Percentiles rank a stretch among this genome's conserved stretches.
Evolutionary conservation across 2,797 vertebrate species (phyloP).

Genomic region (Lacerta bilineata): DNA sequence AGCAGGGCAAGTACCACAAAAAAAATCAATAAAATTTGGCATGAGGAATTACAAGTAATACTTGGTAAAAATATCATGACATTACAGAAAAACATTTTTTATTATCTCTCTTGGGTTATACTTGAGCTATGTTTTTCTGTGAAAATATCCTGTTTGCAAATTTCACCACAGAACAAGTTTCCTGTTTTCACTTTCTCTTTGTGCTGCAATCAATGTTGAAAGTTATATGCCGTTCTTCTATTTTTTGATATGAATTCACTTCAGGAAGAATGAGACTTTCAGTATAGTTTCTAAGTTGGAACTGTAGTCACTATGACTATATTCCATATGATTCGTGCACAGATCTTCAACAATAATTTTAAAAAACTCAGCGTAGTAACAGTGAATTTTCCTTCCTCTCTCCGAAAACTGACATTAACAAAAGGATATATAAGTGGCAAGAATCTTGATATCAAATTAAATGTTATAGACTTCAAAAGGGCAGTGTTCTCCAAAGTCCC

Average conservation of each 20-base stretch:
- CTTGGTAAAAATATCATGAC: background rate
- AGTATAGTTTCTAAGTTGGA: background rate
- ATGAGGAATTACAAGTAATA: background rate
- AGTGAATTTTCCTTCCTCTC: background rate
- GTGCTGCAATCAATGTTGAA: background rate
- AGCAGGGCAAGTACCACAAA: background rate
- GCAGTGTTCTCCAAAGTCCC: background rate
- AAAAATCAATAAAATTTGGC: background rate
- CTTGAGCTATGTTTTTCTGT: constrained; percentile 16
- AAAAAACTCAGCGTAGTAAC: background rate
- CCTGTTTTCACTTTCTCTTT: constrained; percentile 20
- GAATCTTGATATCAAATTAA: background rate
- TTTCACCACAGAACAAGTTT: background rate
- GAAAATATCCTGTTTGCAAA: constrained; percentile 40
- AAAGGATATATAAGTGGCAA: background rate
- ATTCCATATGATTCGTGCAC: constrained; percentile 16
- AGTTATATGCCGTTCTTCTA: background rate
- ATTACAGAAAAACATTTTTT: background rate
- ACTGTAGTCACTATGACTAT: too few relatives aligned
- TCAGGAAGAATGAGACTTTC: constrained; percentile 24
- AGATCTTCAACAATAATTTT: constrained; percentile 21
- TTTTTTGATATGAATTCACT: background rate
- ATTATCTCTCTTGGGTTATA: background rate
- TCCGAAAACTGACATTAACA: background rate
- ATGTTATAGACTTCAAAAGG: background rate